These are phyloP conservation scores for Drosophila suzukii DNA, from an alignment of 1,140 invertebrate genomes.

Conservation along the genomic window DNA sequence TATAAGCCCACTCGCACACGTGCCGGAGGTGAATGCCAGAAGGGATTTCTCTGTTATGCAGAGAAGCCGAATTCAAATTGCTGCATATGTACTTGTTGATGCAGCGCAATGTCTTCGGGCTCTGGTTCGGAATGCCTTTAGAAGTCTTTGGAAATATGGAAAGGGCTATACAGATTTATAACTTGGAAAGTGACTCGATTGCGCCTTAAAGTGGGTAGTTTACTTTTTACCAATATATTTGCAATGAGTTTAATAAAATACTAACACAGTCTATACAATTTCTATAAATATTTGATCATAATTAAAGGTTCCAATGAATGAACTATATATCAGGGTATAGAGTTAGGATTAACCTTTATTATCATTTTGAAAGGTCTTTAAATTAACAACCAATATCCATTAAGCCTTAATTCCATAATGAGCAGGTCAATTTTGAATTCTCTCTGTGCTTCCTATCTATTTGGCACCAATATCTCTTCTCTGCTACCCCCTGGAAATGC, in stretches of 20 bases:
- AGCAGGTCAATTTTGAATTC: slow-evolving; percentile 45
- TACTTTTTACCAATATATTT: too few species aligned
- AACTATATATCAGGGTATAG: too few species aligned
- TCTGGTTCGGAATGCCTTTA: slow-evolving; percentile 3
- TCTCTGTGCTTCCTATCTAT: slow-evolving; percentile 1
- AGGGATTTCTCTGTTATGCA: slow-evolving; percentile 44
- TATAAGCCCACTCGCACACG: slow-evolving; percentile 12
- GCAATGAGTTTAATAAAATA: too few species aligned
- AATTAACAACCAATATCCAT: slow-evolving; percentile 1
- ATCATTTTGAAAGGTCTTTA: background rate
- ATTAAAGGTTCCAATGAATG: too few species aligned
- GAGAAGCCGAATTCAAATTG: slow-evolving; percentile 42
- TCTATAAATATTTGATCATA: too few species aligned
- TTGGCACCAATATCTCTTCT: background rate
- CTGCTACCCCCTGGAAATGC: background rate
- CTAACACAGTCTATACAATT: too few species aligned
- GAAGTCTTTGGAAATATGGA: background rate
- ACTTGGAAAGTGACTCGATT: background rate
- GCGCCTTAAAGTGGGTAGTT: too few species aligned
- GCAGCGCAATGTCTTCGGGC: slow-evolving; percentile 33
- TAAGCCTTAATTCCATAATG: slow-evolving; percentile 31
- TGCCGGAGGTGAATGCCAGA: slow-evolving; percentile 18
- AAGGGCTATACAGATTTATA: background rate
- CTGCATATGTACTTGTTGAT: slow-evolving; percentile 40
- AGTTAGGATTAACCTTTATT: background rate